Conservation (phyloP, 2,888 invertebrate species). For the Scrobipalpa costella region DNA sequence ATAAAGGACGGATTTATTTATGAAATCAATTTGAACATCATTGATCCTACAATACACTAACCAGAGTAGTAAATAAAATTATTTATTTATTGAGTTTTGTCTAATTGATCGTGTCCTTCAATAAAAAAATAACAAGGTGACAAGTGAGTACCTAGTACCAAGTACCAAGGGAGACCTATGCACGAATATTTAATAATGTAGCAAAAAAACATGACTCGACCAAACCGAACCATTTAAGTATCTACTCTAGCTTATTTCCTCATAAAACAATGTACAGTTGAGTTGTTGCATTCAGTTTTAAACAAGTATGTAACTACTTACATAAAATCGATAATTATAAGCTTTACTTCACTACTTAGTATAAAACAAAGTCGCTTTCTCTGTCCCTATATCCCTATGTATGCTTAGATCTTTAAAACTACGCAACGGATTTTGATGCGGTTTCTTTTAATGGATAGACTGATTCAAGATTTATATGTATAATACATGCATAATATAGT, state of each 20-base stretch:
- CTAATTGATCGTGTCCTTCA: neutral
- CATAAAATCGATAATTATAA: too few relatives aligned
- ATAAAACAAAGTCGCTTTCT: too few relatives aligned
- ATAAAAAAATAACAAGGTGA: constrained; percentile 6
- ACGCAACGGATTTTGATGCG: too few relatives aligned
- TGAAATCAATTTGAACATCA: too few relatives aligned
- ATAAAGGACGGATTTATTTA: too few relatives aligned
- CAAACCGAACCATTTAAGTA: neutral
- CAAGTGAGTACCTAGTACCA: neutral
- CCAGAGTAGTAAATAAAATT: neutral
- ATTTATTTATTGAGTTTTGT: neutral
- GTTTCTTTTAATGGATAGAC: too few relatives aligned
- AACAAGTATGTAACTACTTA: too few relatives aligned
- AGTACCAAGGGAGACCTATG: neutral
- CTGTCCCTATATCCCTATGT: too few relatives aligned
- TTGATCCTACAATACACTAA: neutral
- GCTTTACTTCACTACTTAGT: too few relatives aligned
- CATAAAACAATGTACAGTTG: neutral
- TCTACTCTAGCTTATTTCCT: neutral
- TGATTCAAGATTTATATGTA: too few relatives aligned
- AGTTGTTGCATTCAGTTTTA: neutral
- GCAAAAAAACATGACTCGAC: constrained; percentile 1
- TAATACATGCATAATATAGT: too few relatives aligned
- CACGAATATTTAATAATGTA: neutral
- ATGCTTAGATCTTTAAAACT: too few relatives aligned